A percentile compares a stretch with the other conserved stretches of the same genome.
These are phyloP conservation scores for Drosophila anceps DNA, from an alignment of 2,888 invertebrate genomes.

Conservation along the genomic window DNA sequence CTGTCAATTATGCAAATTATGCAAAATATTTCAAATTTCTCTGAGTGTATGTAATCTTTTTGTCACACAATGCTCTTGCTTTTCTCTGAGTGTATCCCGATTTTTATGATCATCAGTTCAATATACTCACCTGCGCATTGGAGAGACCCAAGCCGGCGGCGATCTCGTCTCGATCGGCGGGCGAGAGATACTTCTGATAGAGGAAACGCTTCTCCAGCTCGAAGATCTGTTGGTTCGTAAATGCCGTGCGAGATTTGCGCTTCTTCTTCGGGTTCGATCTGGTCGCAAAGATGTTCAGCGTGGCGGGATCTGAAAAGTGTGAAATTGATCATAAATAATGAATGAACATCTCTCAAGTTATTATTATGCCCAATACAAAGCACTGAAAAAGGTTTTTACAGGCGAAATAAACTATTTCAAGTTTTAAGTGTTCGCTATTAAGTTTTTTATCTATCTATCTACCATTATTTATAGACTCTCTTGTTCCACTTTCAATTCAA, in stretches of 20 bases:
- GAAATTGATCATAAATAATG: constrained; percentile 24
- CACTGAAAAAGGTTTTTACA: background rate
- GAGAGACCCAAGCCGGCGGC: constrained; percentile 96
- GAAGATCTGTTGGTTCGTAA: constrained; percentile 99
- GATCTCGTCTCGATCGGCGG: constrained; percentile 98
- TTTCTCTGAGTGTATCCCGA: constrained; percentile 1
- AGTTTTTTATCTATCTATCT: constrained; percentile 19
- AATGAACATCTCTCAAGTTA: constrained; percentile 5
- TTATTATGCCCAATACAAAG: background rate
- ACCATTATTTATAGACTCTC: constrained; percentile 34
- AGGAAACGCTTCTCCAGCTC: constrained; percentile 98
- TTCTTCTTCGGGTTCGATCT: constrained; percentile 98
- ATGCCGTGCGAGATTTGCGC: constrained; percentile 98
- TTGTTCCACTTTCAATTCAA: constrained; percentile 60
- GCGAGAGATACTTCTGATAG: constrained; percentile 99
- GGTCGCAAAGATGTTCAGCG: constrained; percentile 95
- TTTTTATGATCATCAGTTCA: background rate
- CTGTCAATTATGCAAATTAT: no score
- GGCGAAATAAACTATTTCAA: constrained; percentile 14
- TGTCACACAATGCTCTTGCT: background rate
- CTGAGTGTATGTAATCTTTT: background rate
- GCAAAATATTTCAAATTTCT: no score
- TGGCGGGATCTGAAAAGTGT: constrained; percentile 89
- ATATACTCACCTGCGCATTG: constrained; percentile 92
- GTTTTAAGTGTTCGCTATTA: constrained; percentile 42